Evolutionary conservation across 2,113 vertebrate species (phyloP).

Genomic region (Diglossa brunneiventris): DNA sequence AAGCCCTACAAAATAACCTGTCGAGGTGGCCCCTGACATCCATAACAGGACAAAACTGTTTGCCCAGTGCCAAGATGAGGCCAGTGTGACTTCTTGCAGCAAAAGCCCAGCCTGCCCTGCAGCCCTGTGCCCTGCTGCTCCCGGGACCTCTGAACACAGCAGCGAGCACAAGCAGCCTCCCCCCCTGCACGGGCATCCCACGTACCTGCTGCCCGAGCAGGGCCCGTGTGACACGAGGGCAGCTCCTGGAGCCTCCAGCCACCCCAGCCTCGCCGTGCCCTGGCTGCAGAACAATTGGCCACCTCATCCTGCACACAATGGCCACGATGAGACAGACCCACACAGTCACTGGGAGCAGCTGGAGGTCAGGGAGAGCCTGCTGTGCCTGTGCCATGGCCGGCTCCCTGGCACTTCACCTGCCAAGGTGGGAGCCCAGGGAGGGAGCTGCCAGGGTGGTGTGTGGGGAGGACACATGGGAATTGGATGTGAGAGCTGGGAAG

Average conservation of each 20-base stretch:
- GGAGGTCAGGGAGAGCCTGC: not conserved
- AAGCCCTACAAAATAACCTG: not conserved
- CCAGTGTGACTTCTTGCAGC: not conserved
- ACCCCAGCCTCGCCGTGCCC: not conserved
- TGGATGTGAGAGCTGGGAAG: not conserved
- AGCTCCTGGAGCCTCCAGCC: not conserved
- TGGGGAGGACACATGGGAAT: rapidly evolving
- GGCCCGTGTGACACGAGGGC: rapidly evolving
- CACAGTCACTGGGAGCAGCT: not conserved
- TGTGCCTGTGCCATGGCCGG: not conserved
- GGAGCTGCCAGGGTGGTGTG: rapidly evolving
- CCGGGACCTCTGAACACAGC: not conserved
- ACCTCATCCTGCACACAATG: constrained; percentile 14
- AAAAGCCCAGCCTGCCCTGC: not conserved
- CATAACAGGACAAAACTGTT: rapidly evolving
- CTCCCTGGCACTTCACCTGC: not conserved
- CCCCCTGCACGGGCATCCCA: rapidly evolving
- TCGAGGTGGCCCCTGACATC: rapidly evolving
- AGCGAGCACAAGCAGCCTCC: rapidly evolving
- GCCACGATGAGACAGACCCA: constrained; percentile 17
- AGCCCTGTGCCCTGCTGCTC: not conserved
- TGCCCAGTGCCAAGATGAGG: not conserved
- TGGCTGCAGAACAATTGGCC: not conserved
- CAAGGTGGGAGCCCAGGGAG: not conserved
- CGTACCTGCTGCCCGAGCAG: not conserved